phyloP scores from a whole-genome alignment of 2,797 vertebrate species.

The Triplophysa bombifrons region DNA sequence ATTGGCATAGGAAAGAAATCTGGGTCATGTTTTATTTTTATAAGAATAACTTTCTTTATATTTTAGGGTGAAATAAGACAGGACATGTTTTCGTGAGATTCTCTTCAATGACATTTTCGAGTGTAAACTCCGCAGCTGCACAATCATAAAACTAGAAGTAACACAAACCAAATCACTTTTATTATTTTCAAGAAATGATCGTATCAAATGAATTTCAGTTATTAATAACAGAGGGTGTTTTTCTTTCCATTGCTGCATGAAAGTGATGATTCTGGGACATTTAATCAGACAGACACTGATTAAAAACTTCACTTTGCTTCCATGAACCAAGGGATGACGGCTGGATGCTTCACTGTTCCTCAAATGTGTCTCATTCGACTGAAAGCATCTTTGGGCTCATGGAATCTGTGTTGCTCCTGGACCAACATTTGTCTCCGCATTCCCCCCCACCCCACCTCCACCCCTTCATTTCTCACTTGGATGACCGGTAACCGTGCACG shows the following conservation, averaged over 20 bases:
- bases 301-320: constrained; percentile 80
- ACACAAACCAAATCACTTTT: not conserved
- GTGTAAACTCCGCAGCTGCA: not conserved
- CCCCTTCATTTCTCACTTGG: constrained; percentile 67
- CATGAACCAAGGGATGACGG: constrained; percentile 78
- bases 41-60: not conserved
- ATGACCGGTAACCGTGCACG: constrained; percentile 64
- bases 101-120: not conserved
- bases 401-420: constrained; percentile 77
- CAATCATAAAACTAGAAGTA: not conserved
- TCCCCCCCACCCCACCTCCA: constrained; percentile 49
- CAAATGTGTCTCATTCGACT: constrained; percentile 51
- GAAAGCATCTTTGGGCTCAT: constrained; percentile 78
- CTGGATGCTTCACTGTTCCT: constrained; percentile 52
- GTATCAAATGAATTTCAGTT: constrained; percentile 80
- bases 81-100: constrained; percentile 6
- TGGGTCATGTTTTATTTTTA: not conserved
- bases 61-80: not conserved
- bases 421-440: constrained; percentile 74
- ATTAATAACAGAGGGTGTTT: constrained; percentile 80
- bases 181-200: not conserved
- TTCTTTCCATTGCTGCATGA: constrained; percentile 83
- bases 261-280: constrained; percentile 79
- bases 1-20: not conserved
- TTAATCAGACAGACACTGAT: constrained; percentile 84